Evolutionary conservation across 2,113 vertebrate genomes (phyloP).

Genomic region (Cepphus grylle): DNA sequence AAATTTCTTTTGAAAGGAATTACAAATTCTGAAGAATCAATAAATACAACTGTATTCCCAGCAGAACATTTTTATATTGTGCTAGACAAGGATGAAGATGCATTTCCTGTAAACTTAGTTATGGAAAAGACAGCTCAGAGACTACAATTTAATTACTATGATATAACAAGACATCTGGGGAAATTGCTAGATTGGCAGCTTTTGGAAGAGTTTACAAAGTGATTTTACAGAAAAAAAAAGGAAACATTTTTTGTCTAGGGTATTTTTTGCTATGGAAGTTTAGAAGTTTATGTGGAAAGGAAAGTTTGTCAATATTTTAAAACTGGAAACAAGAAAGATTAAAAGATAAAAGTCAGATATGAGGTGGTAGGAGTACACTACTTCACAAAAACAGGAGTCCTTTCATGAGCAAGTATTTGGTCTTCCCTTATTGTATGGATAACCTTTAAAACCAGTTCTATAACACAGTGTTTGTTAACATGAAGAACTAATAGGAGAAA

Average conservation of each 20-base stretch:
- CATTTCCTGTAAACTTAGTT: conserved; percentile 50
- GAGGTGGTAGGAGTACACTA: neutral
- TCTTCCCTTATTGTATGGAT: neutral
- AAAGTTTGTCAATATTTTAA: neutral
- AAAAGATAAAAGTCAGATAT: neutral
- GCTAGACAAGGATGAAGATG: conserved; percentile 49
- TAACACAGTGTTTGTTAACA: neutral
- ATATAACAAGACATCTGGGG: conserved; percentile 38
- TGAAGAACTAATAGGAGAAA: neutral
- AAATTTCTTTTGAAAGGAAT: conserved; percentile 33
- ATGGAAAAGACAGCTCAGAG: conserved; percentile 47
- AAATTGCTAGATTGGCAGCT: conserved; percentile 20
- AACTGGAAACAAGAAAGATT: neutral
- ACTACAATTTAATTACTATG: conserved; percentile 53
- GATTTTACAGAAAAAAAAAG: neutral
- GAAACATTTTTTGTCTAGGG: neutral
- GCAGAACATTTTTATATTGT: conserved; percentile 15
- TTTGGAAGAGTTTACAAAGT: conserved; percentile 9
- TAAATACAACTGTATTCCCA: conserved; percentile 50
- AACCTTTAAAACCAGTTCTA: neutral
- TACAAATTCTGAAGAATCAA: conserved; percentile 55
- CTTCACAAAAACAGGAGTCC: neutral
- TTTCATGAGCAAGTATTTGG: neutral
- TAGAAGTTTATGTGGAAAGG: neutral
- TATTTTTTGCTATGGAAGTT: neutral